A percentile compares a stretch with the other conserved stretches of the same genome.
phyloP scores from a whole-genome alignment of 30 jellyfish, hydroid and myxozoan species.

The Morbakka virulenta region DNA sequence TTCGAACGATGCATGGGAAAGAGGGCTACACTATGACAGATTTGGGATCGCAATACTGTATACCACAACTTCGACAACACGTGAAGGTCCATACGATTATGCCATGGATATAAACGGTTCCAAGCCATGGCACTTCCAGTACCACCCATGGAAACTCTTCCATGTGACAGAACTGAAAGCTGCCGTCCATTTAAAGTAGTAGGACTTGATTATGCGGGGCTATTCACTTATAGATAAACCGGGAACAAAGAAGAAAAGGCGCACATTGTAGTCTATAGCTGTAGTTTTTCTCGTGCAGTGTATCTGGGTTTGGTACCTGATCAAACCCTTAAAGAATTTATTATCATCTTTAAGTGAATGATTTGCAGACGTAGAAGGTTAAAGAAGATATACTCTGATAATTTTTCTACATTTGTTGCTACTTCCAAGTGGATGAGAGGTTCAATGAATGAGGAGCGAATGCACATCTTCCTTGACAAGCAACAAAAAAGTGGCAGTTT shows the following conservation, averaged over 20 bases:
- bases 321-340: slow-evolving; percentile 24
- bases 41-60: slow-evolving; percentile 19
- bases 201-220: slow-evolving; percentile 62
- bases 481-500: slow-evolving; percentile 37
- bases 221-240: neutral
- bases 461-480: neutral
- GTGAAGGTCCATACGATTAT: slow-evolving; percentile 7
- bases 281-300: slow-evolving; percentile 60
- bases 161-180: slow-evolving; percentile 38
- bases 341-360: neutral
- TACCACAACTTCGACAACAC: slow-evolving; percentile 44
- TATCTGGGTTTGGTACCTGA: slow-evolving; percentile 38
- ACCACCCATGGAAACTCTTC: slow-evolving; percentile 34
- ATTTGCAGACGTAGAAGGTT: neutral
- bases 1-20: slow-evolving; percentile 42
- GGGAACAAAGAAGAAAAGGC: slow-evolving; percentile 35
- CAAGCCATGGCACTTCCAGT: slow-evolving; percentile 19
- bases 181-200: slow-evolving; percentile 21
- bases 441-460: neutral
- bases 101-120: slow-evolving; percentile 52
- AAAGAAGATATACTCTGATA: neutral
- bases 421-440: neutral
- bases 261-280: slow-evolving; percentile 30
- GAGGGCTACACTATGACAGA: slow-evolving; percentile 27
- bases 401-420: neutral